These are phyloP conservation scores for Drosophila testacea DNA, from an alignment of 2,888 invertebrate species.

Conservation along the genomic window DNA sequence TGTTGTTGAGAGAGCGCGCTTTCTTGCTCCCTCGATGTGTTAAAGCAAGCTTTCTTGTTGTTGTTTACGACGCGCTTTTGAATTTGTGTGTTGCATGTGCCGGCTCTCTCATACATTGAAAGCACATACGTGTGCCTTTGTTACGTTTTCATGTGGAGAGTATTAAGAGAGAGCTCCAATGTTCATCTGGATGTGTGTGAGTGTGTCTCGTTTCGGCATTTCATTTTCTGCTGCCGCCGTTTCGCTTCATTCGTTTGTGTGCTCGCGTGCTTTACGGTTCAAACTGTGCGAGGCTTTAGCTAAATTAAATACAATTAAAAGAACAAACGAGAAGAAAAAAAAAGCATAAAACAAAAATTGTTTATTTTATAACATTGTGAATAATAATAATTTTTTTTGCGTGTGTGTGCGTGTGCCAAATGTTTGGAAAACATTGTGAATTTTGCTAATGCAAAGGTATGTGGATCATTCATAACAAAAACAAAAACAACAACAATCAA, in stretches of 20 bases:
- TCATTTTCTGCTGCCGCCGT: conserved; percentile 74
- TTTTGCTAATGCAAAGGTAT: conserved; percentile 56
- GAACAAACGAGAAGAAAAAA: conserved; percentile 6
- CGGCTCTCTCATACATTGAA: conserved; percentile 65
- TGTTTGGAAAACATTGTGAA: conserved; percentile 41
- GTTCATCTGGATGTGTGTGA: conserved; percentile 8
- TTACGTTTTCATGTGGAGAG: conserved; percentile 24
- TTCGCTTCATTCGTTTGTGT: conserved; percentile 78
- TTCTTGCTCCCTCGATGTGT: conserved; percentile 21
- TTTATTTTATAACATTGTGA: conserved; percentile 20
- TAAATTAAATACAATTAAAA: conserved; percentile 8
- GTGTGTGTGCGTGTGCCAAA: conserved; percentile 46
- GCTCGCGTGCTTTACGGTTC: conserved; percentile 78
- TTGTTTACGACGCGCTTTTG: conserved; percentile 64
- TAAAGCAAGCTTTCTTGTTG: conserved; percentile 60
- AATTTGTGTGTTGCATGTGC: conserved; percentile 49
- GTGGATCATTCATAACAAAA: conserved; percentile 47
- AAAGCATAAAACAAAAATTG: conserved; percentile 1
- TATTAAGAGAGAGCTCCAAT: not conserved
- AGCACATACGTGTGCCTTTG: conserved; percentile 48
- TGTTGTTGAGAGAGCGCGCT: not conserved
- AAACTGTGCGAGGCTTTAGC: conserved; percentile 32
- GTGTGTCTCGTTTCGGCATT: conserved; percentile 67
- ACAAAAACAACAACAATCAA: conserved; percentile 29
- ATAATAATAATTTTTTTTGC: conserved; percentile 25